A percentile compares a stretch with the other conserved stretches of the same genome.
These are phyloP conservation scores for Drosophila sp. DNA, from an alignment of 1,140 invertebrate species.

Conservation along the genomic window DNA sequence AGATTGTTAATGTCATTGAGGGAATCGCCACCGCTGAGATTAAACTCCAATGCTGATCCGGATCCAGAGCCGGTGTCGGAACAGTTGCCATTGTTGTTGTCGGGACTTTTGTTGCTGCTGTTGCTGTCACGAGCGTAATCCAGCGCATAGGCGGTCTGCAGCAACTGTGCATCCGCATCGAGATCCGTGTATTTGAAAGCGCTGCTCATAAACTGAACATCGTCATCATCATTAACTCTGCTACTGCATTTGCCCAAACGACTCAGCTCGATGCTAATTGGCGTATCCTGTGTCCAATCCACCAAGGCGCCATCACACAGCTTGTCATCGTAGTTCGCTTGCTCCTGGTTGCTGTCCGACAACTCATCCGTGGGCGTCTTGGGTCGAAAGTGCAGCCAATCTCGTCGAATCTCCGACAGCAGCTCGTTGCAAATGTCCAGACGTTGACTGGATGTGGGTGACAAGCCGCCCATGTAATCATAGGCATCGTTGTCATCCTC, in stretches of 20 bases:
- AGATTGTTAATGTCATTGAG: constrained; percentile 81
- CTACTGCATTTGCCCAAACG: constrained; percentile 65
- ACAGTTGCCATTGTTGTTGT: constrained; percentile 43
- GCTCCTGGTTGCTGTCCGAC: constrained; percentile 57
- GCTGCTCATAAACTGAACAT: constrained; percentile 67
- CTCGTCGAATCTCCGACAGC: constrained; percentile 76
- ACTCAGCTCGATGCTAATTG: constrained; percentile 86
- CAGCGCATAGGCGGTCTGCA: constrained; percentile 67
- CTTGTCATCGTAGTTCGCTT: constrained; percentile 35
- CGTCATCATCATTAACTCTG: constrained; percentile 15
- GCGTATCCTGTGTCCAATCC: constrained; percentile 85
- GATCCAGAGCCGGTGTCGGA: constrained; percentile 37
- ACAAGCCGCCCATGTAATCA: constrained; percentile 72
- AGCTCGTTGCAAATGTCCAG: constrained; percentile 83
- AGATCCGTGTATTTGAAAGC: constrained; percentile 79
- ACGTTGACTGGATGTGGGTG: constrained; percentile 80
- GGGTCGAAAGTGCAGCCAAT: constrained; percentile 90
- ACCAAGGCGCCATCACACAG: constrained; percentile 72
- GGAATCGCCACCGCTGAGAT: constrained; percentile 79
- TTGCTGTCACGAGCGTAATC: constrained; percentile 68
- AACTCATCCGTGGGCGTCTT: constrained; percentile 87
- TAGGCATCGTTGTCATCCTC: constrained; percentile 44
- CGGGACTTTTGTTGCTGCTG: constrained; percentile 50
- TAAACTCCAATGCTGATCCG: constrained; percentile 75
- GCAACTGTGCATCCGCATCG: constrained; percentile 75